Base-by-base conservation (phyloP, 2,113 vertebrate species). In the Anhinga anhinga region DNA sequence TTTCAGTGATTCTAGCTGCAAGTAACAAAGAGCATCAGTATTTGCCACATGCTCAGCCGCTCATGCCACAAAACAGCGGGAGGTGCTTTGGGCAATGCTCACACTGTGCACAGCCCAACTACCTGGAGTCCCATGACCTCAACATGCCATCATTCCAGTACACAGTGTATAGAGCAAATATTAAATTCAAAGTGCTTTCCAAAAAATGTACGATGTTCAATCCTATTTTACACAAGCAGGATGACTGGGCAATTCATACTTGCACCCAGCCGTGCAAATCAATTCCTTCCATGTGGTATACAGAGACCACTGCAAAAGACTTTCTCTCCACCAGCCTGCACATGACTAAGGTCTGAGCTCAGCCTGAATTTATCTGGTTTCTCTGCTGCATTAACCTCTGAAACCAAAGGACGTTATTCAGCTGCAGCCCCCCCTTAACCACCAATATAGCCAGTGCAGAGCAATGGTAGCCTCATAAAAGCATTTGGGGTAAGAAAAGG, bases 121-220 rank as follows among this genome's bases (percentile, higher is more conserved):
- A 42, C 8, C 42, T 82, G 56, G 49, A 69, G 45, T n/a, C 29
- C 44, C 65, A 71, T 2, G 3, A 5, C 36, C 36, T 67, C 44
- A 85, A 17, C 20, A 29, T 34, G 55, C 34, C 63, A 65, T 29
- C 49, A 38, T 34, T 58, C 52, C 58, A 66, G 40, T 4, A 61
- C 29, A 65, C 13, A 87, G 32, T 4, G 42, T 27, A 14, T 2
- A 18, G 32, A 65, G 42, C 40, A 92, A 88, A 86, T 8, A 5
- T 69, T 45, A 86, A 40, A 94, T 50, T 86, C 50, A 62, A 94
- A 82, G 29, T 4, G 13, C 10, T 84, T 86, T 44, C 15, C 7
- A 52, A 69, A 45, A 23, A 44, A 12, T 0, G 7, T 13, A 44
- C 1, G 0, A n/a, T 10, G 8, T 32, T 87, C 36, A 82, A 72